Conservation (phyloP, 2,797 vertebrate species). For the Chaenodraco wilsoni region DNA sequence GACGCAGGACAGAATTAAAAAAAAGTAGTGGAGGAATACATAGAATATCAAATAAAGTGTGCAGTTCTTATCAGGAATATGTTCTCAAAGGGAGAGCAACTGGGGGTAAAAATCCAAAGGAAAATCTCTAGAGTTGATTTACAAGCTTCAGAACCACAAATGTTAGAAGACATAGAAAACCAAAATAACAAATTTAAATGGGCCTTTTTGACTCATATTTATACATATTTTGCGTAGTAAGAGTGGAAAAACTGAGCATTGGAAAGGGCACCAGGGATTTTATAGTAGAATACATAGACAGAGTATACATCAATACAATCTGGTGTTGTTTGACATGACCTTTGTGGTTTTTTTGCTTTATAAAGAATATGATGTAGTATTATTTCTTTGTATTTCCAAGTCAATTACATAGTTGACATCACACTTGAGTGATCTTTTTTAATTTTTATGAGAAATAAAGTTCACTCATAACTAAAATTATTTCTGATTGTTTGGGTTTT, state of each 20-base stretch:
- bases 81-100: background rate
- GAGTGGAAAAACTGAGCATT: background rate
- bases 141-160: background rate
- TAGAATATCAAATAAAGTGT: conserved; percentile 39
- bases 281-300: background rate
- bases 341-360: background rate
- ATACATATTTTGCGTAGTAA: background rate
- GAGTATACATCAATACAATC: background rate
- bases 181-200: background rate
- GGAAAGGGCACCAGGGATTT: background rate
- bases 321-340: background rate
- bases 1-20: conserved; percentile 55
- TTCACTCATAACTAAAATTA: background rate
- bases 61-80: background rate
- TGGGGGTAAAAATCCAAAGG: background rate
- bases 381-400: background rate
- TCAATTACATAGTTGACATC: background rate
- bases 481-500: conserved; percentile 5
- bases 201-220: background rate
- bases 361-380: background rate
- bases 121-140: background rate
- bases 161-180: background rate
- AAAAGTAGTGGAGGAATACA: conserved; percentile 39
- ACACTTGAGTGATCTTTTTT: background rate
- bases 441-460: background rate